Evolutionary conservation across 2,113 vertebrate species (phyloP), one percentile per base, ranked within the genome.

Genomic region (Gila orcuttii): DNA sequence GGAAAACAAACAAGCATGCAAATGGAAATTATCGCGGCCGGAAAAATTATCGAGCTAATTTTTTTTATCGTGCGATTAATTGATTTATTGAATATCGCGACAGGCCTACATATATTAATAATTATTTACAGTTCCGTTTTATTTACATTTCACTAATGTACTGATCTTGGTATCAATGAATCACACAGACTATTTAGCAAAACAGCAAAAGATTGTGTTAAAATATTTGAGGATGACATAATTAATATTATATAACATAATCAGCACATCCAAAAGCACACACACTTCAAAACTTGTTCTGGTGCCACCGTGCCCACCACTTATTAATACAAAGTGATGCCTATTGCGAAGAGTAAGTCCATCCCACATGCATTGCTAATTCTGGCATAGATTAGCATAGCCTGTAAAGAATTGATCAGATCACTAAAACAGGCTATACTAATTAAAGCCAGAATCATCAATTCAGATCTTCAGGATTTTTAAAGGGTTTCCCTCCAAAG

Each of bases 381-480:
- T 91, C 91, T 91, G 91, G 89, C 91, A 89, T 90, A 91, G 91
- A 91, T 91, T 91, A 91, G 91, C 91, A 90, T 91, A 91, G 91
- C 91, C 91, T 91, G 91, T 91, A 91, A 91, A 91, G 91, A 91
- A 90, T 88, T 90, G 88, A 82, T 90, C 88, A 87, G 79, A 89
- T 90, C 91, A 91, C 91, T 91, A 90, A 91, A 90, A 91, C 91
- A 91, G 91, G 91, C 91, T 91, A 91, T 89, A 91, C 91, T 91
- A 91, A 91, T 91, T 91, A 91, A 91, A 89, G 88, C 89, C 91
- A 91, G 91, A 91, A 90, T 90, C 89, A 91, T 90, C 91, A 90
- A 90, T 90, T 88, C 59, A 86, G 81, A 81, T 90, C 89, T 79
- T 85, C 89, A 55, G 80, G 86, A 86, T 69, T 81, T 86, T 82